Base-by-base conservation (phyloP, 2,888 invertebrate genomes). In the Ametastegia equiseti region DNA sequence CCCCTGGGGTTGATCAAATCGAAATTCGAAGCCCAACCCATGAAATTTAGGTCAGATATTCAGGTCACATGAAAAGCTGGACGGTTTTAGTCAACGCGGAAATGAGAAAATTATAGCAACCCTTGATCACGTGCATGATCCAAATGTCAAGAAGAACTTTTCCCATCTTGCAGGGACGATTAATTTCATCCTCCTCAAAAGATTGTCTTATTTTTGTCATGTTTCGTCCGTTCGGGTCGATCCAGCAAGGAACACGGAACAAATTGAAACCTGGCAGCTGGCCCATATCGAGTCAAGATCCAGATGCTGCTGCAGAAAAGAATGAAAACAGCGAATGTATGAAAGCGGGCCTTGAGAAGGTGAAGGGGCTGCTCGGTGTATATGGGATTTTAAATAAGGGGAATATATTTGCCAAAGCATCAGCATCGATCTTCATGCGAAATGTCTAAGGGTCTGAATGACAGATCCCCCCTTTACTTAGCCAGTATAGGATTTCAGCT, bases 401-500 rank as follows among this genome's bases (percentile, higher is more conserved):
- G 30, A 78, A 80, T 82, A 84, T 84, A 83, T 84, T 82, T 83
- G 54, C 77, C 78, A 36, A 79, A 45, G 79, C 79, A 79, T 79
- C 79, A 79, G 81, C 81, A 85, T 87, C 83, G 84, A 84, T 86
- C 84, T 84, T 85, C 83, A 81, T 57, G 60, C 45, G 79, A 65
- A 79, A 79, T 57, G 80, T 84, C 85, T 84, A 85, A 83, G 71
- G 81, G 84, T 83, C 85, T 83, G 84, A 84, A 83, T 82, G 83
- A 85, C 85, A 83, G 82, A 84, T 81, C 81, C 19, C 82, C 77
- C 80, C 84, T 83, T 85, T 87, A 86, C 87, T 89, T 85, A 84
- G 84, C 84, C 83, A 84, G 84, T 87, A 88, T 89, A 86, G 86
- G 88, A 84, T 88, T 89, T 88, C 87, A 85, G 87, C 86, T 88